Evolutionary conservation across 2,888 invertebrate genomes (phyloP).

Genomic region (Ypsolopha scabrella): DNA sequence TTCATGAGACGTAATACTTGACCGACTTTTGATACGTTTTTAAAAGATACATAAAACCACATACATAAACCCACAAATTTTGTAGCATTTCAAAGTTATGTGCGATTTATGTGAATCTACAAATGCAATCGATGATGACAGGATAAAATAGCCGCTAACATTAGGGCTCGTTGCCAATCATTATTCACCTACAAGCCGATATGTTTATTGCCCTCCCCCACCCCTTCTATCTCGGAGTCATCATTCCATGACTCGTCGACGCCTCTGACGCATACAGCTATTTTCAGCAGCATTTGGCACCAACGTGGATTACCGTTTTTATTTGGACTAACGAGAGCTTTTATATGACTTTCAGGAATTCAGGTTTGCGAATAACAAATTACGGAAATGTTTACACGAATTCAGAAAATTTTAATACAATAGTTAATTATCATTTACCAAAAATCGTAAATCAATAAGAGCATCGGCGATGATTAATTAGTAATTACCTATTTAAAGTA

Average conservation of each 20-base stretch:
- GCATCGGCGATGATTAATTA: conserved; percentile 35
- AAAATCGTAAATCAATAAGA: background rate
- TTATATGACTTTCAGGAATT: background rate
- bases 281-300: conserved; percentile 33
- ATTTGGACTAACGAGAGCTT: background rate
- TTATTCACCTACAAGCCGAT: conserved; percentile 35
- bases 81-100: too few relatives aligned
- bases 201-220: conserved; percentile 43
- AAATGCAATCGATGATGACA: too few relatives aligned
- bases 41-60: too few relatives aligned
- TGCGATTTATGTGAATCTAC: too few relatives aligned
- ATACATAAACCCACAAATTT: too few relatives aligned
- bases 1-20: too few relatives aligned
- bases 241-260: conserved; percentile 29
- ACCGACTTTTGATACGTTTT: too few relatives aligned
- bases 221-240: conserved; percentile 40
- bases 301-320: conserved; percentile 17
- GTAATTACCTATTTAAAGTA: conserved; percentile 26
- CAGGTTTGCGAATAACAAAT: background rate
- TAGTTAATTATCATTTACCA: background rate
- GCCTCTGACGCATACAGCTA: conserved; percentile 50
- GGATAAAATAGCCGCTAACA: conserved; percentile 20
- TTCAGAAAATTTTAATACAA: background rate
- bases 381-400: background rate
- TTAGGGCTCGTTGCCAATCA: conserved; percentile 45